These are phyloP conservation scores for Chrysemys picta DNA, from an alignment of 2,113 vertebrate genomes.

Conservation along the genomic window DNA sequence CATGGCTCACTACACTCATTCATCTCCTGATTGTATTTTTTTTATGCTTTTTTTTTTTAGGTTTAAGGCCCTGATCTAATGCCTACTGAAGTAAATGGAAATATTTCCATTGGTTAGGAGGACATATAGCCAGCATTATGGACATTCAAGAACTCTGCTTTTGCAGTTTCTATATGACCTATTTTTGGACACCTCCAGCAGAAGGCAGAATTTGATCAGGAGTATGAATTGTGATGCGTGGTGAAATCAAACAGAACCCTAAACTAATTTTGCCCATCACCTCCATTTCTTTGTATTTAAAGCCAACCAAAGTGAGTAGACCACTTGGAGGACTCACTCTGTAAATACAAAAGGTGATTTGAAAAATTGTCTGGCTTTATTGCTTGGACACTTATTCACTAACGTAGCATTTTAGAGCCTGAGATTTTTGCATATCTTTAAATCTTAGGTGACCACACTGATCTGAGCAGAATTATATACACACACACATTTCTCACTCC, in stretches of 20 bases:
- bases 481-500: background rate
- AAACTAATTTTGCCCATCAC: background rate
- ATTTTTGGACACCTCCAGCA: background rate
- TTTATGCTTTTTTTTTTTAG: background rate
- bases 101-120: background rate
- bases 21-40: background rate
- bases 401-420: background rate
- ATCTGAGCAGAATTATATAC: background rate
- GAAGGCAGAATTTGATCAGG: background rate
- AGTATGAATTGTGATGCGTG: background rate
- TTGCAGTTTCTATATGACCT: background rate
- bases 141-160: background rate
- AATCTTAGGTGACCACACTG: background rate
- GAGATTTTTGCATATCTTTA: background rate
- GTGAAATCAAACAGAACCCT: background rate
- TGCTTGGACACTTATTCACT: background rate
- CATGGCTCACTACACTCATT: background rate
- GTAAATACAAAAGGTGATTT: background rate
- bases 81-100: background rate
- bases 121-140: background rate
- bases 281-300: background rate
- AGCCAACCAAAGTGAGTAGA: background rate
- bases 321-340: background rate
- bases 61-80: background rate
- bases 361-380: background rate